Percentiles rank a stretch among this genome's conserved stretches.
phyloP scores from a whole-genome alignment of 2,888 invertebrate species.

The Boloria euphrosyne region DNA sequence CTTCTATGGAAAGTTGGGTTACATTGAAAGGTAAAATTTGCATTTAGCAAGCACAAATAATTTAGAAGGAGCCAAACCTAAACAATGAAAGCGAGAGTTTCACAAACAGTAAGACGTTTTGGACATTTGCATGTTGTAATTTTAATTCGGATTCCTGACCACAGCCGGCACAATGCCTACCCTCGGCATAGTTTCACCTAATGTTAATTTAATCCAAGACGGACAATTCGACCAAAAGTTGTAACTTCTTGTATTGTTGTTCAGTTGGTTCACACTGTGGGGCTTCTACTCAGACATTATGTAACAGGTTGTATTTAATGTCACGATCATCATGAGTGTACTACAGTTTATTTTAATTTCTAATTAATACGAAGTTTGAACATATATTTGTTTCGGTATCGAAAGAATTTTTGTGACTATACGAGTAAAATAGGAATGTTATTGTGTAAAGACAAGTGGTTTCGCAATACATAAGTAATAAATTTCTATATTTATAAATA shows the following conservation, averaged over 20 bases:
- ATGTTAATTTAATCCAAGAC: conserved; percentile 81
- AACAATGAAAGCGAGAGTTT: conserved; percentile 45
- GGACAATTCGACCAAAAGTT: conserved; percentile 70
- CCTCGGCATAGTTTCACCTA: conserved; percentile 72
- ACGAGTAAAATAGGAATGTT: too few species aligned
- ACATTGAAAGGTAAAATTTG: background rate
- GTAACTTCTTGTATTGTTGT: conserved; percentile 69
- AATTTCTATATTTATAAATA: too few species aligned
- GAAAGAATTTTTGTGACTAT: too few species aligned
- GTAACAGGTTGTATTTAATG: too few species aligned
- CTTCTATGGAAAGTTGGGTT: too few species aligned
- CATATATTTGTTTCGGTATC: too few species aligned
- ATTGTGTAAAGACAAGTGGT: too few species aligned
- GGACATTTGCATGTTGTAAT: conserved; percentile 78
- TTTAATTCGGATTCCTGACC: conserved; percentile 77
- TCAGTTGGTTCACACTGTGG: conserved; percentile 47
- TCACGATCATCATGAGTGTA: too few species aligned
- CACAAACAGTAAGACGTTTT: conserved; percentile 68
- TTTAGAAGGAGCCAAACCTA: conserved; percentile 4
- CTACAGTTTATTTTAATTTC: too few species aligned
- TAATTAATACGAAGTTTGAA: too few species aligned
- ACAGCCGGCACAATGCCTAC: conserved; percentile 59
- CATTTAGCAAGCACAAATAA: background rate
- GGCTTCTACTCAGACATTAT: conserved; percentile 24
- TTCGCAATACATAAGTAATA: too few species aligned